Evolutionary conservation across 2,888 invertebrate species (phyloP).

Genomic region (Hirtodrosophila duncani): DNA sequence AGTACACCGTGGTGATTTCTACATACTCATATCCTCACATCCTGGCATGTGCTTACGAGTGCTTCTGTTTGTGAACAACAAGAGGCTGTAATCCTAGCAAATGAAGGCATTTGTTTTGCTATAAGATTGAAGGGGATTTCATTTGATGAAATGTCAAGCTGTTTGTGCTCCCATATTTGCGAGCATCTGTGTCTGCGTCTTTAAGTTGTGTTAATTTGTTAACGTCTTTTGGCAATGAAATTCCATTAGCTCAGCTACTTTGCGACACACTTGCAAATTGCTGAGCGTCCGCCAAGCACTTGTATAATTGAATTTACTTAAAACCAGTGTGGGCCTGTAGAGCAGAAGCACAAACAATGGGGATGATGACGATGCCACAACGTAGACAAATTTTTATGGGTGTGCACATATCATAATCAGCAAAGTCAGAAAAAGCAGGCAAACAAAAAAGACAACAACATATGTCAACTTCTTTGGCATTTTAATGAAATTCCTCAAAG

Average conservation of each 20-base stretch:
- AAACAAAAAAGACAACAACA: constrained; percentile 14
- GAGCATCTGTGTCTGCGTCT: constrained; percentile 8
- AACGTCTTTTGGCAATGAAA: constrained; percentile 7
- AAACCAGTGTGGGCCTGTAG: not conserved
- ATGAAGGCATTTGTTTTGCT: constrained; percentile 27
- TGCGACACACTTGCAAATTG: constrained; percentile 14
- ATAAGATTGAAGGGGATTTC: constrained; percentile 38
- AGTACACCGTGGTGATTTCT: not conserved
- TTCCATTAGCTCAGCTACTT: constrained; percentile 42
- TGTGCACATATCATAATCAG: constrained; percentile 8
- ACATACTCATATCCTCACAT: constrained; percentile 1
- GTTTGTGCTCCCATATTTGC: constrained; percentile 7
- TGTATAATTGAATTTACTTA: constrained; percentile 46
- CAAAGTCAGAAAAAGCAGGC: constrained; percentile 11
- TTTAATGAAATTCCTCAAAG: constrained; percentile 46
- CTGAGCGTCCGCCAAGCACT: constrained; percentile 15
- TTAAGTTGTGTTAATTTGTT: constrained; percentile 18
- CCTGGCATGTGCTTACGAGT: constrained; percentile 14
- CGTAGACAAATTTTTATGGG: too few relatives aligned
- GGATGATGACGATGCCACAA: too few relatives aligned
- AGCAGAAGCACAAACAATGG: too few relatives aligned
- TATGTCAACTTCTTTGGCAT: constrained; percentile 2
- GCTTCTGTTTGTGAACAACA: constrained; percentile 8
- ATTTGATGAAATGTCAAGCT: constrained; percentile 49
- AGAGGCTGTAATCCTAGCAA: constrained; percentile 39